Base-by-base conservation (phyloP, 2,888 invertebrate genomes). In the Malthinus flaveolus region DNA sequence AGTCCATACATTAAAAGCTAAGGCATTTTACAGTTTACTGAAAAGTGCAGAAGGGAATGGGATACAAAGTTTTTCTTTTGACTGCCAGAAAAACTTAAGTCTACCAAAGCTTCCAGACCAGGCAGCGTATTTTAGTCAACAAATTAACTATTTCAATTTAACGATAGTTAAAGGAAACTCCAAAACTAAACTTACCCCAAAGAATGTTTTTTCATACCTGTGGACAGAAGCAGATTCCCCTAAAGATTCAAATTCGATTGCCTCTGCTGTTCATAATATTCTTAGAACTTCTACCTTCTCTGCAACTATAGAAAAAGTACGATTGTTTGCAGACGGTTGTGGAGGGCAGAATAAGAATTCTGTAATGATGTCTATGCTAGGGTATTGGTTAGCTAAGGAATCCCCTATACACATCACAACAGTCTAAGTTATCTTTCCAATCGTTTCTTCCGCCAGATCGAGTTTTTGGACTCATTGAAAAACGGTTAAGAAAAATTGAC, bases 101-200 rank as follows among this genome's bases (percentile, higher is more conserved):
- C 50, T 75, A 13, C 73, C 72, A 4, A 71, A 70, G 49, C 58
- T 74, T 11, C 73, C 73, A 0, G 73, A 75, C 53, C 73, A 75
- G 61, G 47, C 65, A n/a, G 63, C 69, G 1, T 75, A 75, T 46
- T 76, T 71, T 63, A 59, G 62, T 10, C 55, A 73, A 4, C 75
- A 75, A 51, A 34, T 75, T 7, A 73, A 74, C 56, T 47, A 63
- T 6, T 74, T 73, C 52, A 76, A 76, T 59, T 71, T 73, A 32
- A 72, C 73, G 5, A 59, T 74, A 8, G 71, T 73, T 53, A 57
- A 66, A 35, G 73, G 73, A 11, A 37, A 52, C 37, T 74, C 73
- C 9, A 67, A 68, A 54, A n/a, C 44, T 12, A 52, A 60, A 42
- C 51, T 72, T 9, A 36, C 8, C 7, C 36, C 12, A 10, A 7